Conservation (phyloP, 2,113 vertebrate species). For the Lanius ludovicianus region DNA sequence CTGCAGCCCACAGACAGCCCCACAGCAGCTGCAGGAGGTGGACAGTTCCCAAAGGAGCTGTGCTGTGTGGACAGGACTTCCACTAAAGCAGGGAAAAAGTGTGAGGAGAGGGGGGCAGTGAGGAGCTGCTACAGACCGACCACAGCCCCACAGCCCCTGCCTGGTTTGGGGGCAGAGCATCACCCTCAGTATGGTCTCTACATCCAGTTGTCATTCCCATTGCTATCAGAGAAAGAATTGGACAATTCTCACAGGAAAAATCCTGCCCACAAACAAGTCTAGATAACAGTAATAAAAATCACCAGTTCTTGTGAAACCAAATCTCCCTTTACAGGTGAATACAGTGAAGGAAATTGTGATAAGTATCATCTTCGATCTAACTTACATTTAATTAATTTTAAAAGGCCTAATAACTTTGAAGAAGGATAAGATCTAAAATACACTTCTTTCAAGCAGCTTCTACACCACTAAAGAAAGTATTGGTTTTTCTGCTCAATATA, state of each 20-base stretch:
- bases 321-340: neutral
- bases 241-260: neutral
- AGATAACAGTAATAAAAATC: neutral
- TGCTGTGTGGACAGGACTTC: fast-evolving
- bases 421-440: neutral
- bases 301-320: neutral
- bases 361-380: neutral
- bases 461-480: neutral
- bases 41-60: neutral
- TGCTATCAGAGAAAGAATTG: neutral
- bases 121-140: neutral
- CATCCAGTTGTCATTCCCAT: fast-evolving
- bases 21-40: fast-evolving
- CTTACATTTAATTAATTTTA: neutral
- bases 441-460: neutral
- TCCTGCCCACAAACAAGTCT: neutral
- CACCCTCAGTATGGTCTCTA: fast-evolving
- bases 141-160: neutral
- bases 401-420: neutral
- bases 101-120: neutral
- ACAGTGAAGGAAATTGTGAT: neutral
- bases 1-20: neutral
- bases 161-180: neutral
- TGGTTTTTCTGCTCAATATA: neutral
- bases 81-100: fast-evolving